phyloP scores from a whole-genome alignment of 2,888 invertebrate genomes.

The Empis stercorea region DNA sequence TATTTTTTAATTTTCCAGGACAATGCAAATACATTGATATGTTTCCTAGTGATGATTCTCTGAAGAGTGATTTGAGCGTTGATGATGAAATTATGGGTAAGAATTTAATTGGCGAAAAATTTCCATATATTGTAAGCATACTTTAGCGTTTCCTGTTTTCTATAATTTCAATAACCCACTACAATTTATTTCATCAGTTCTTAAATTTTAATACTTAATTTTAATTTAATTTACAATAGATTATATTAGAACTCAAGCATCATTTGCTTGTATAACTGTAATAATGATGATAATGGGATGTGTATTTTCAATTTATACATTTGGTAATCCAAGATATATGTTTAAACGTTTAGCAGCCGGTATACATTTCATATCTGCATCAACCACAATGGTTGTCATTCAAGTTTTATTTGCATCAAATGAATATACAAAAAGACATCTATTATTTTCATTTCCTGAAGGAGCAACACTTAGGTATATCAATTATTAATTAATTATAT shows the following conservation, averaged over 20 bases:
- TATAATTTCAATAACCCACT: no score
- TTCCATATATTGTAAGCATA: not conserved
- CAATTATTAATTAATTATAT: no score
- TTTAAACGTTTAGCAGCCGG: constrained; percentile 77
- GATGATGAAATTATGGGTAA: constrained; percentile 44
- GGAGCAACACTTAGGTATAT: constrained; percentile 43
- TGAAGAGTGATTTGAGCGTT: constrained; percentile 39
- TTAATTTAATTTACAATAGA: constrained; percentile 37
- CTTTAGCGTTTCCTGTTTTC: no score
- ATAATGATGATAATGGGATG: constrained; percentile 71
- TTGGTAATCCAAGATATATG: constrained; percentile 74
- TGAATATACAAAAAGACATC: constrained; percentile 53
- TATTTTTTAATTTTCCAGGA: no score
- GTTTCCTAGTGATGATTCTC: constrained; percentile 42
- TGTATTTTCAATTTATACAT: constrained; percentile 70
- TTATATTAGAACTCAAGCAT: constrained; percentile 70
- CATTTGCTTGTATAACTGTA: constrained; percentile 70
- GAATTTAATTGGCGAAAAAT: no score
- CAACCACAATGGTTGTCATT: constrained; percentile 66
- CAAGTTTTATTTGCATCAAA: constrained; percentile 66
- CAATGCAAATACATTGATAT: constrained; percentile 48
- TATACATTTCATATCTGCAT: constrained; percentile 72
- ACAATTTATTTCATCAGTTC: no score
- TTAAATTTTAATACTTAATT: no score
- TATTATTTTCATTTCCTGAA: constrained; percentile 53